Base-by-base conservation (phyloP, 1,140 invertebrate genomes). In the Tetramorium simillimum region DNA sequence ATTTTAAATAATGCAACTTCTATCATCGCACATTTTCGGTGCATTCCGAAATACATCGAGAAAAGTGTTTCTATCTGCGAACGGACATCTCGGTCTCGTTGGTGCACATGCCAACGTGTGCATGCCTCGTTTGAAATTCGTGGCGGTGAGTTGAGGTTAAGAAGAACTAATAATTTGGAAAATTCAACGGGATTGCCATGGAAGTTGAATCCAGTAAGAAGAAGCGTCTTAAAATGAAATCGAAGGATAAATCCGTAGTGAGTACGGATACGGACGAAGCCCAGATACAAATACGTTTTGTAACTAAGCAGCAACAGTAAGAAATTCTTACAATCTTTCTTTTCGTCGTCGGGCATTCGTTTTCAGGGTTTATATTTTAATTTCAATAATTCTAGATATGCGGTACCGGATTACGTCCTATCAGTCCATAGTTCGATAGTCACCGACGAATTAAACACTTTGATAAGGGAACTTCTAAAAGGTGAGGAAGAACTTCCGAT, bases 331-430 rank as follows among this genome's bases (percentile, higher is more conserved):
- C 0, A 62, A 53, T 75, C 81, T 85, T 76, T 89, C 73, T n/a
- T 40, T 70, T 33, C 28, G 9, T 43, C 28, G 0, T 43, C 14
- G 12, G 1, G 3, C 33, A 33, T 33, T 33, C 33, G 3, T 14
- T 58, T 5, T 0, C 4, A 43, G 28, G 51, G 14, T 85, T 84
- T 46, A 51, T 33, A 67, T 37, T 16, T 46, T 80, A 9, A 33
- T 51, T 60, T 72, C 49, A 76, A 86, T 21, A 46, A 63, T 96
- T 96, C 89, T 94, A 99, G 98, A 87, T 99, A 97, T 97, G 97
- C 98, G 14, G 97, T 99, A 65, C 97, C 98, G 16, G 97, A 99
- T 95, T 96, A 96, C 89, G 97, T 98, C 0, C 97, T 98, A 92
- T 97, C 98, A 12, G 97, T 99, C 18, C 97, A 97, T 65, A 96